Evolutionary conservation across 2,888 invertebrate species (phyloP).

Genomic region (Tryphoninae sp.): DNA sequence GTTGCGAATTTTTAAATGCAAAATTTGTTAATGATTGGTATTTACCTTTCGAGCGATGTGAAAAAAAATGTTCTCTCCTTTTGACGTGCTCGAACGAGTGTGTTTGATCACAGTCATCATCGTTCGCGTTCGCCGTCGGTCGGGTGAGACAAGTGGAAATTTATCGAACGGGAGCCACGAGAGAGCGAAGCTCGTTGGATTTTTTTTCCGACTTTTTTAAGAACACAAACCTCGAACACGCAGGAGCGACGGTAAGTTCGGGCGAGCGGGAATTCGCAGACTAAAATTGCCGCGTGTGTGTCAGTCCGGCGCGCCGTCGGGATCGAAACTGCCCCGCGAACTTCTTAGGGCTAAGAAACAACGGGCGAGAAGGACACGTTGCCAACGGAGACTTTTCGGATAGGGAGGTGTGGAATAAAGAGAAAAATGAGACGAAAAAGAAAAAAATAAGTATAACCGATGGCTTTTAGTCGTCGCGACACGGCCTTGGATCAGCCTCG

Average conservation of each 20-base stretch:
- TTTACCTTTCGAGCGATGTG: slow-evolving; percentile 32
- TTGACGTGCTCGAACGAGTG: neutral
- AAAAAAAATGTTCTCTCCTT: slow-evolving; percentile 19
- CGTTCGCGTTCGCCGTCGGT: slow-evolving; percentile 13
- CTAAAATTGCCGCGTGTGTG: slow-evolving; percentile 41
- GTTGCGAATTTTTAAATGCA: neutral
- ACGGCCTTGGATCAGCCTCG: slow-evolving; percentile 70
- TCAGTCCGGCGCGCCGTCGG: slow-evolving; percentile 65
- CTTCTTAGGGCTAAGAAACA: slow-evolving; percentile 46
- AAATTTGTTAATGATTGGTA: neutral
- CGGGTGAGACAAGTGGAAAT: neutral
- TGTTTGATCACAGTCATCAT: slow-evolving; percentile 34
- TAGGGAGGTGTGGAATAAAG: slow-evolving; percentile 60
- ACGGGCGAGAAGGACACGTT: slow-evolving; percentile 7
- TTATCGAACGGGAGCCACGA: neutral
- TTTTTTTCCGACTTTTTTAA: slow-evolving; percentile 6
- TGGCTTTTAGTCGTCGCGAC: slow-evolving; percentile 62
- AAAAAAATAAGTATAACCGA: slow-evolving; percentile 56
- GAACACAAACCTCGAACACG: neutral
- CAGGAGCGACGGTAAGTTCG: neutral
- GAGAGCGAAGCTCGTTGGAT: neutral
- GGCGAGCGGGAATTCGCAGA: slow-evolving; percentile 9
- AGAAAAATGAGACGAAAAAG: slow-evolving; percentile 66
- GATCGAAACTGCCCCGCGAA: slow-evolving; percentile 62
- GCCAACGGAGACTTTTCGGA: slow-evolving; percentile 58